phyloP scores from a whole-genome alignment of 2,888 invertebrate species.

The Mechanitis messenoides region DNA sequence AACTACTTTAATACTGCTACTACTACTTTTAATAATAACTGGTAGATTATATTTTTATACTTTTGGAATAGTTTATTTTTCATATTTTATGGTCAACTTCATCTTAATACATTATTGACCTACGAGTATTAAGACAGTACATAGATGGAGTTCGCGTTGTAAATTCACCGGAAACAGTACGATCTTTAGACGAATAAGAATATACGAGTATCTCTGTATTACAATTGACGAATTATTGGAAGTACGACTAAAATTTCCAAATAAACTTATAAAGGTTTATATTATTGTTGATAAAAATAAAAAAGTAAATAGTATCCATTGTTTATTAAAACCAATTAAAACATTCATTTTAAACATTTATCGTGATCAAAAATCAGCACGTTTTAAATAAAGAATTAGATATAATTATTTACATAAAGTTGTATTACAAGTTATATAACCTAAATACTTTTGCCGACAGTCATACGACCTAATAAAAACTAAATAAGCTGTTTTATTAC shows the following conservation, averaged over 20 bases:
- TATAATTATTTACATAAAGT: conserved; percentile 19
- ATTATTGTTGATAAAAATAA: conserved; percentile 2
- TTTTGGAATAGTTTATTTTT: conserved; percentile 2
- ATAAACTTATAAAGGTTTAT: too few species aligned
- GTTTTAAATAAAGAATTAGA: conserved; percentile 14
- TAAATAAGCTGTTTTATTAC: not conserved
- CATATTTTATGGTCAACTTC: not conserved
- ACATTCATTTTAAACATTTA: conserved; percentile 44
- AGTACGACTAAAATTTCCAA: too few species aligned
- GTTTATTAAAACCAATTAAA: conserved; percentile 62
- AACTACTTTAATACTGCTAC: not conserved
- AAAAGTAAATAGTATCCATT: conserved; percentile 42
- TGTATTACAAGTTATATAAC: not conserved
- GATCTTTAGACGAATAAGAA: not conserved
- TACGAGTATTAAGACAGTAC: too few species aligned
- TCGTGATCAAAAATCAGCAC: conserved; percentile 21
- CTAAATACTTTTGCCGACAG: not conserved
- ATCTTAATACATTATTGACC: too few species aligned
- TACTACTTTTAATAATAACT: not conserved
- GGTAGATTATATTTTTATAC: not conserved
- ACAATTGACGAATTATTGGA: too few species aligned
- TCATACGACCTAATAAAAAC: not conserved
- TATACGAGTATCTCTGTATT: too few species aligned
- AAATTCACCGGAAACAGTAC: too few species aligned
- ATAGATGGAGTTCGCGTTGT: too few species aligned